A percentile compares a stretch with the other conserved stretches of the same genome.
These are phyloP conservation scores for Hermaeophaga mercurialis DNA, from an alignment of 2,888 invertebrate species.

Conservation along the genomic window DNA sequence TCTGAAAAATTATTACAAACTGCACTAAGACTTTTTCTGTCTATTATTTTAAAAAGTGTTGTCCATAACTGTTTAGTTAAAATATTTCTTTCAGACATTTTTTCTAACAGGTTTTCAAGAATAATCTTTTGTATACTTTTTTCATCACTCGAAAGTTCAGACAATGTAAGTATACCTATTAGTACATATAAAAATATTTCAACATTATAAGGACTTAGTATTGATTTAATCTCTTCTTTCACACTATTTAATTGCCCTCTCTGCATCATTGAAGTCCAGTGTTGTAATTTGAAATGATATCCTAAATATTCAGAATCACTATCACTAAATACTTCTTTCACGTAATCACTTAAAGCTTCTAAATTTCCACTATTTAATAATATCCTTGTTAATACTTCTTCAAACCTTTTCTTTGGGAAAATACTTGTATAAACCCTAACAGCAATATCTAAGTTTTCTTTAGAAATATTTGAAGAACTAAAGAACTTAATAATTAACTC, in stretches of 20 bases:
- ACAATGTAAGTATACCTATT: slow-evolving; percentile 46
- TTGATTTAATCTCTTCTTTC: slow-evolving; percentile 37
- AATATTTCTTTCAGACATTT: slow-evolving; percentile 51
- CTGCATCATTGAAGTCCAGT: slow-evolving; percentile 45
- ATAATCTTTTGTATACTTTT: slow-evolving; percentile 45
- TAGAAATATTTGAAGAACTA: slow-evolving; percentile 47
- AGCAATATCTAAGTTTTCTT: slow-evolving; percentile 54
- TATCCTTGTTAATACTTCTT: slow-evolving; percentile 50
- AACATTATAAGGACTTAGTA: slow-evolving; percentile 53
- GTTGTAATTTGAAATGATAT: slow-evolving; percentile 45
- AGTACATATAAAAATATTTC: slow-evolving; percentile 49
- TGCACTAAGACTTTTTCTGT: slow-evolving; percentile 47
- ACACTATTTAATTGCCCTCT: slow-evolving; percentile 48
- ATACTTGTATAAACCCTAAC: slow-evolving; percentile 57
- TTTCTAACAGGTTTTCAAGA: slow-evolving; percentile 46
- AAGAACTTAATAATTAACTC: slow-evolving; percentile 58
- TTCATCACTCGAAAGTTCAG: slow-evolving; percentile 33
- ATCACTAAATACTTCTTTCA: slow-evolving; percentile 32
- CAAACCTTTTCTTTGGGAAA: slow-evolving; percentile 56
- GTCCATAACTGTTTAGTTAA: slow-evolving; percentile 54
- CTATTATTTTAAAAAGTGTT: slow-evolving; percentile 49
- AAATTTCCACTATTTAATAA: slow-evolving; percentile 48
- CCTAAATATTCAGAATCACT: slow-evolving; percentile 39
- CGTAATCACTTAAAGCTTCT: slow-evolving; percentile 47
- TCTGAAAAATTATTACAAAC: slow-evolving; percentile 50